Conservation (phyloP, 1,140 invertebrate species). For the Orius insidiosus region DNA sequence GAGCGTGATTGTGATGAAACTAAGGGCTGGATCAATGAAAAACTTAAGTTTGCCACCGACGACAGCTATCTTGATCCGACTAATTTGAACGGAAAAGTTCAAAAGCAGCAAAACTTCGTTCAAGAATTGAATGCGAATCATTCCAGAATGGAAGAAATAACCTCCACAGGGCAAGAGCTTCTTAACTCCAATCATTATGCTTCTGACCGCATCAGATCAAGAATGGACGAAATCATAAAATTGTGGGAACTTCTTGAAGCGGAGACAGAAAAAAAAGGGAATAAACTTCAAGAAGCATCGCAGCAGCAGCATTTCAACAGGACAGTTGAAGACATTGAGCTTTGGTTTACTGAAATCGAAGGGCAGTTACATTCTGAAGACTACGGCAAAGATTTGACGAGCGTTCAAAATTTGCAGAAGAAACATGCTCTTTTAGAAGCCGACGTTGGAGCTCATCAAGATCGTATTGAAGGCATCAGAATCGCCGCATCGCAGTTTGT, state of each 20-base stretch:
- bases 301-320: slow-evolving; percentile 97
- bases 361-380: slow-evolving; percentile 91
- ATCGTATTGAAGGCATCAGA: slow-evolving; percentile 80
- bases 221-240: slow-evolving; percentile 79
- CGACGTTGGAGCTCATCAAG: slow-evolving; percentile 88
- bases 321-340: slow-evolving; percentile 91
- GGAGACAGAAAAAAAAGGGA: slow-evolving; percentile 84
- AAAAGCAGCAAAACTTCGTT: slow-evolving; percentile 98
- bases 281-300: slow-evolving; percentile 77
- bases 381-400: slow-evolving; percentile 91
- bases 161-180: slow-evolving; percentile 57
- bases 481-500: slow-evolving; percentile 80
- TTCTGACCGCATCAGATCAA: slow-evolving; percentile 53
- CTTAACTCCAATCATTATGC: slow-evolving; percentile 64
- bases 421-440: slow-evolving; percentile 94
- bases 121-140: slow-evolving; percentile 87
- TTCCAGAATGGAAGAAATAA: slow-evolving; percentile 85
- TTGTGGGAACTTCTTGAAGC: slow-evolving; percentile 83
- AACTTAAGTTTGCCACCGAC: slow-evolving; percentile 95
- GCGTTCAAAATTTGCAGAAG: slow-evolving; percentile 93
- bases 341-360: slow-evolving; percentile 95
- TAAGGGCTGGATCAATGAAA: slow-evolving; percentile 97
- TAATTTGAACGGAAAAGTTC: slow-evolving; percentile 95
- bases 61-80: slow-evolving; percentile 97
- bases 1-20: slow-evolving; percentile 97